Base-by-base conservation (phyloP, 2,113 vertebrate genomes). In the Sula dactylatra region DNA sequence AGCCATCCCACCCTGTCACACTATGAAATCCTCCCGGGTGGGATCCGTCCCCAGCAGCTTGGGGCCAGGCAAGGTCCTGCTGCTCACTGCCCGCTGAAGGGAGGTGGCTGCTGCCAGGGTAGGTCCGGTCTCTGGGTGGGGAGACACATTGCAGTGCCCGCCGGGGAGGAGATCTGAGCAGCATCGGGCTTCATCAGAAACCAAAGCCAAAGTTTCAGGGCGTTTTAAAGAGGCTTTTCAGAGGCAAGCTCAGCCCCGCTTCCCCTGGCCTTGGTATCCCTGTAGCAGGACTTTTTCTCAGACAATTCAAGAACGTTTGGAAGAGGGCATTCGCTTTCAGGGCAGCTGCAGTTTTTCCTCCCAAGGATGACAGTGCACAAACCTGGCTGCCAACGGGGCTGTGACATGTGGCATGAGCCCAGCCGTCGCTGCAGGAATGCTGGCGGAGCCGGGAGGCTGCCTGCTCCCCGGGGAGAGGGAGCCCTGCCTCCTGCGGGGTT, bases 391-490 rank as follows among this genome's bases (percentile, higher is more conserved):
- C 49, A 29, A 5, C 2, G 47, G 50, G 45, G 34, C 81, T 49
- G 72, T 71, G 71, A 50, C 15, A 13, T 2, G 36, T 22, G 55
- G 19, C 40, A n/a, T 7, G 17, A 65, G 10, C 56, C 61, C 32
- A 0, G 0, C 4, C 11, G 3, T 25, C 19, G 1, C 58, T 22
- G 14, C 26, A 1, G 34, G 52, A 62, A 42, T 40, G 36, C 26
- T n/a, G 76, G 13, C 3, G 32, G 76, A 54, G 47, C 31, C 0
- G 0, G 11, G 40, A 42, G 34, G 34, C 26, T 82, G 50, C 49
- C 82, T 25, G 70, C 29, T 82, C 25, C 42, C 22, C 0, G 1
- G 17, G 32, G 29, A 55, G 52, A 40, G 25, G 44, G 38, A 69
- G 4, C 7, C 31, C 58, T 52, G 47, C 8, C 22, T 54, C 54